Conservation (phyloP, 1,140 invertebrate genomes). For the Brachionus angularis region DNA sequence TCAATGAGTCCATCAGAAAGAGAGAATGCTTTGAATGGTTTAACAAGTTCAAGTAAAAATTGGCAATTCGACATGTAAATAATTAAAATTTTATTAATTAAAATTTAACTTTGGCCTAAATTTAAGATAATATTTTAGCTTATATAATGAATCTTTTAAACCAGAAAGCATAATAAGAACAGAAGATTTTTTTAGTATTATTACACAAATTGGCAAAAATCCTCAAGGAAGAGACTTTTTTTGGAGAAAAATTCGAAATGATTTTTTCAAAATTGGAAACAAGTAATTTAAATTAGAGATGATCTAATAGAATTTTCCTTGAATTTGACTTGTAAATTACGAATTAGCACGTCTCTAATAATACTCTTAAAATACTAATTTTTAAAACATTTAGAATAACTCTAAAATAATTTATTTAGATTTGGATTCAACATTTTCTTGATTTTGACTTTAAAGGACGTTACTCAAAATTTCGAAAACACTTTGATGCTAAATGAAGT, state of each 20-base stretch:
- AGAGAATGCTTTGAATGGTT: slow-evolving; percentile 28
- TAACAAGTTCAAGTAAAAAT: slow-evolving; percentile 16
- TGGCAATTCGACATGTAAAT: slow-evolving; percentile 17
- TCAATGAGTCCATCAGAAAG: slow-evolving; percentile 9
- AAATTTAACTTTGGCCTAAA: background rate
- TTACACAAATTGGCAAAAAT: slow-evolving; percentile 14
- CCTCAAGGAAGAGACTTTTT: slow-evolving; percentile 7
- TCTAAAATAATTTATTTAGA: too few relatives aligned
- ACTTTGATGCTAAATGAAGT: background rate
- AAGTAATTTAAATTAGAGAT: background rate
- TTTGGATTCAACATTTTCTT: slow-evolving; percentile 22
- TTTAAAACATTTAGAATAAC: too few relatives aligned
- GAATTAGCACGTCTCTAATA: too few relatives aligned
- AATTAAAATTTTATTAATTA: background rate
- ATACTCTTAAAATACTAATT: too few relatives aligned
- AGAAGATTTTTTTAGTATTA: slow-evolving; percentile 28
- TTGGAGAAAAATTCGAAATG: slow-evolving; percentile 25
- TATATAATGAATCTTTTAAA: slow-evolving; percentile 28
- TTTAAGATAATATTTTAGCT: slow-evolving; percentile 5
- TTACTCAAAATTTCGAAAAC: slow-evolving; percentile 22
- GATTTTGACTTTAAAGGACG: slow-evolving; percentile 10
- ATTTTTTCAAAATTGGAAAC: slow-evolving; percentile 4
- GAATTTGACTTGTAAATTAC: too few relatives aligned
- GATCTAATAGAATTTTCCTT: background rate
- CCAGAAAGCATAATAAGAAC: slow-evolving; percentile 4